Evolutionary conservation across 92 coral and sea anemone species (phyloP).

Genomic region (Porites divaricata): DNA sequence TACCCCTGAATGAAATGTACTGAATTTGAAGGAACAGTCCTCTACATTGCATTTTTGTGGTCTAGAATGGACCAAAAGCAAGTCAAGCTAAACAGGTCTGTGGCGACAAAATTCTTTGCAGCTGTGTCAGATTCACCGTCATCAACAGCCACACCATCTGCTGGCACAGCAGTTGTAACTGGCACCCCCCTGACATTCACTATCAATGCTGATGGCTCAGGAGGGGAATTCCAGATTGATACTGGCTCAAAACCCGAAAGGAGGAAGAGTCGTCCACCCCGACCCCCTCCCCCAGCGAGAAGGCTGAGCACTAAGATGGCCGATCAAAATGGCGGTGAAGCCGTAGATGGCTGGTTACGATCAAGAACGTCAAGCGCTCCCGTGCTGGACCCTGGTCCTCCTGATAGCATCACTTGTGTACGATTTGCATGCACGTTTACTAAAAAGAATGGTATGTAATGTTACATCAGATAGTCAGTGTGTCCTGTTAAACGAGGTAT

Average conservation of each 20-base stretch:
- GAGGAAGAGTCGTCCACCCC: slow-evolving; percentile 71
- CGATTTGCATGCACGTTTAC: slow-evolving; percentile 95
- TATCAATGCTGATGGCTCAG: slow-evolving; percentile 56
- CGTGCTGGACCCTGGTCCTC: slow-evolving; percentile 56
- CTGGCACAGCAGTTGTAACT: slow-evolving; percentile 59
- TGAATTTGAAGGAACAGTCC: too few species aligned
- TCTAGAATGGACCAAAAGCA: too few species aligned
- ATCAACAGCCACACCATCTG: slow-evolving; percentile 59
- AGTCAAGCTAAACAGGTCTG: background rate
- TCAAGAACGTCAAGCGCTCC: slow-evolving; percentile 55
- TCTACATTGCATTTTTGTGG: too few species aligned
- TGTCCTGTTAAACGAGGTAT: too few species aligned
- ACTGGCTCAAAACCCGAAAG: slow-evolving; percentile 47
- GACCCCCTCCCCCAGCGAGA: slow-evolving; percentile 74
- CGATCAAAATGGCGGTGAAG: slow-evolving; percentile 60
- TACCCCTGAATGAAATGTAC: too few species aligned
- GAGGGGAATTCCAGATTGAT: slow-evolving; percentile 58
- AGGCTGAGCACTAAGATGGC: slow-evolving; percentile 47
- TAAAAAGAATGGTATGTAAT: slow-evolving; percentile 81
- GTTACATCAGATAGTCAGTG: too few species aligned
- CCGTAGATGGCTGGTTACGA: slow-evolving; percentile 45
- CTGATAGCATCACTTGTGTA: slow-evolving; percentile 85
- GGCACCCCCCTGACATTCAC: slow-evolving; percentile 68
- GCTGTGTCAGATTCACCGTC: slow-evolving; percentile 70
- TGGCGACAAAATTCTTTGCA: slow-evolving; percentile 3